Base-by-base conservation (phyloP, 2,113 vertebrate species). In the Myotis brandtii region DNA sequence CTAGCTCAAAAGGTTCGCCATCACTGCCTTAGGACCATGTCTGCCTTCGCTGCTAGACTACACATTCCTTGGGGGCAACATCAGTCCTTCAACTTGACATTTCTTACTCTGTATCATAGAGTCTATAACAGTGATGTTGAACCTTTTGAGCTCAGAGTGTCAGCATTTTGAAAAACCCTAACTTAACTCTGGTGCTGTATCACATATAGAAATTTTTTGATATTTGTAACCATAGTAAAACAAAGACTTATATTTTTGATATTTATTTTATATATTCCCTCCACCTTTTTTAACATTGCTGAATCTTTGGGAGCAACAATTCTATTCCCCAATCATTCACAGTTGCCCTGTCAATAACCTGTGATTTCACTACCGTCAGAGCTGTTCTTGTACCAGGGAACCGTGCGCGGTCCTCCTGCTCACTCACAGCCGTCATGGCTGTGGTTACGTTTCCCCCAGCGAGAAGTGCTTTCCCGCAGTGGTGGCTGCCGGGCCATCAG, bases 401-500 rank as follows among this genome's bases (percentile, higher is more conserved):
- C 62, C 3, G 5, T 43, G 43, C 7, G 0, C 2, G 6, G n/a
- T 62, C 93, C 67, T 81, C 89, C 82, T 91, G 82, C 80, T 93
- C 18, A 25, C 69, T 91, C 73, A 8, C 4, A 2, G 23, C 21
- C 67, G 0, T 86, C 87, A 50, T 54, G 88, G 76, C 75, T 9
- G 0, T 2, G 5, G 25, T 69, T 94, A n/a, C 5, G 0, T 0
- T 69, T 86, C 70, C 52, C 56, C 75, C 46, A 13, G 21, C 17
- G 16, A 14, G 79, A 62, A 43, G 8, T 18, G 6, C 4, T 82
- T 95, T 50, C 84, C 32, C 0, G 3, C 43, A 69, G 62, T 66
- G 43, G 70, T 81, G 56, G n/a, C 83, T 69, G 34, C n/a, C 43
- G 64, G 83, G 77, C 94, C 88, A 43, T 67, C 40, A 81, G 75